A percentile compares a stretch with the other conserved stretches of the same genome.
Conservation (phyloP, 2,113 vertebrate species). For the Chloebia gouldiae region DNA sequence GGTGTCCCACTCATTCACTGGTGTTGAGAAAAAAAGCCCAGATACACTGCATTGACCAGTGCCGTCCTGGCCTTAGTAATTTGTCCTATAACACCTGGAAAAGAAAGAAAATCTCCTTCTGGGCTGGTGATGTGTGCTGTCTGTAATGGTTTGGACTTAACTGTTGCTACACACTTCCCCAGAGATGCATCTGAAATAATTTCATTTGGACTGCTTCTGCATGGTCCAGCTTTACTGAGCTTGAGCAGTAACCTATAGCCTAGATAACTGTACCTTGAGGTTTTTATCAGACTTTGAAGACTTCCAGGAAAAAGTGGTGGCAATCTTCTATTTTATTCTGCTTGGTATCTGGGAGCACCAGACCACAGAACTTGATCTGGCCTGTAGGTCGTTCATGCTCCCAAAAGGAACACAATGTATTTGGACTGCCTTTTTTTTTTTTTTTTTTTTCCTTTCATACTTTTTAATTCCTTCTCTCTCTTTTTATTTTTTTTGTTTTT, state of each 20-base stretch:
- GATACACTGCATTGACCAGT: not conserved
- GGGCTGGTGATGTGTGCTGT: not conserved
- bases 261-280: not conserved
- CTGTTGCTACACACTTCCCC: not conserved
- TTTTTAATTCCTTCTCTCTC: not conserved
- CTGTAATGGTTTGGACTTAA: not conserved
- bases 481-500: not conserved
- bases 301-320: not conserved
- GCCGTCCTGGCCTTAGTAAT: not conserved
- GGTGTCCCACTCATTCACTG: not conserved
- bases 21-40: not conserved
- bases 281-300: not conserved
- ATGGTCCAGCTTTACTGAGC: not conserved
- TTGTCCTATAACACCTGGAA: not conserved
- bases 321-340: not conserved
- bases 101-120: not conserved
- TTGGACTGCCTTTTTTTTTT: not conserved
- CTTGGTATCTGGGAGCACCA: not conserved
- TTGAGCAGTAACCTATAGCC: not conserved
- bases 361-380: not conserved
- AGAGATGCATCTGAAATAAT: not conserved
- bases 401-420: not conserved
- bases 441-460: not conserved
- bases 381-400: fast-evolving
- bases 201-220: not conserved